Evolutionary conservation across 2,797 vertebrate species (phyloP), one percentile per base, ranked within the genome.

Genomic region (Enteromius thamalakanensis): DNA sequence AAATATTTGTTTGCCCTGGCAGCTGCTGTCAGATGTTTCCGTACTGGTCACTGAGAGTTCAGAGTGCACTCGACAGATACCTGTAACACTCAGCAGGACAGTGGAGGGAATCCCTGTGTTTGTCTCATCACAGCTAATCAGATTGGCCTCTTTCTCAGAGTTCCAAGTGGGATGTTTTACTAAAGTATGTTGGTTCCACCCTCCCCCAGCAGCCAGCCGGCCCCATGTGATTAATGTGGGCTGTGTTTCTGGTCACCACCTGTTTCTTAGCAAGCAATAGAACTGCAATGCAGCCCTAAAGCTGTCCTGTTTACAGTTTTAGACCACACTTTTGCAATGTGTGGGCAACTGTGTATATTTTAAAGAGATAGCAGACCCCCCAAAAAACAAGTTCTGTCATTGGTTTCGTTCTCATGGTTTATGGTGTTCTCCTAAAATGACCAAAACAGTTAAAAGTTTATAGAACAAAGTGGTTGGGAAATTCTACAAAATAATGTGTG

Each of bases 41-140:
- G 5, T 15, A 32, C 34, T 32, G 42, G 40, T 62, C 37, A 29
- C 34, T 3, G 76, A 26, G 80, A 60, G 75, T 64, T 65, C 69
- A 81, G 26, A 74, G 76, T 60, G 42, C 67, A 45, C 58, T 29
- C 68, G 51, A 26, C 72, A 71, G 80, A 71, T 49, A 72, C 62
- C 76, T 88, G 47, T 60, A 40, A n/a, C 1, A 1, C 79, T 60
- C 76, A 55, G 58, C 67, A 1, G 67, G 71, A 26, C 45, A 45
- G 37, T 45, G 69, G 51, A 86, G 78, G 80, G 85, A 87, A 81
- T 83, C 84, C 81, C 77, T 68, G 68, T 70, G 77, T 87, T 86
- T 83, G 82, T 80, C 74, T 26, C 53, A 45, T 84, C 76, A 81
- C 55, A 49, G 77, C 74, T 86, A 81, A 88, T 88, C 87, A 85